A percentile compares a stretch with the other conserved stretches of the same genome.
Conservation (phyloP, 2,113 vertebrate species). For the Phrynosoma blainvillii region DNA sequence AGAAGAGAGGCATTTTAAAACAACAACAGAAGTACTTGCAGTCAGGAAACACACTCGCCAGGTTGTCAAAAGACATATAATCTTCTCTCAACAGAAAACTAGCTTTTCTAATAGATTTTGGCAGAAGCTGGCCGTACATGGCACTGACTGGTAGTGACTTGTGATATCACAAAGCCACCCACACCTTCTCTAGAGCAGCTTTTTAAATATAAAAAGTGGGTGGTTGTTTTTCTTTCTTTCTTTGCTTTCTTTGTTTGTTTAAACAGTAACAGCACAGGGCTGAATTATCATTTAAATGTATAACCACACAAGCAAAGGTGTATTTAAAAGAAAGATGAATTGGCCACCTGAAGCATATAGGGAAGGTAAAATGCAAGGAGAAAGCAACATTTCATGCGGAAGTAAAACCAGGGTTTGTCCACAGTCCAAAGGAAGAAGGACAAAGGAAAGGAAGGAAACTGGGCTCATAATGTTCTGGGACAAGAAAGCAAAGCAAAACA, state of each 20-base stretch:
- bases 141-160: neutral
- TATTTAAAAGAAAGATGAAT: neutral
- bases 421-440: too few species aligned
- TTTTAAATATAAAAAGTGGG: neutral
- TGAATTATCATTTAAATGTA: neutral
- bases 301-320: neutral
- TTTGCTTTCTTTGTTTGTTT: neutral
- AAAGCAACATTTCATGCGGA: too few species aligned
- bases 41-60: neutral
- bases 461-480: too few species aligned
- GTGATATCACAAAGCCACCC: neutral
- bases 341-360: too few species aligned
- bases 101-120: neutral
- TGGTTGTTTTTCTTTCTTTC: neutral
- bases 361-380: too few species aligned
- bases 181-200: neutral
- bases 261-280: neutral
- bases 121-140: neutral
- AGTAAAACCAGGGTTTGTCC: too few species aligned
- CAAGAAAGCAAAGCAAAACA: too few species aligned
- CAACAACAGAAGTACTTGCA: too few species aligned
- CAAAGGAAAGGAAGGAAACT: too few species aligned
- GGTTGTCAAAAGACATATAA: neutral
- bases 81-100: neutral
- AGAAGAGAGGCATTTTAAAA: neutral